Conservation (phyloP, 2,888 invertebrate genomes). For the Drosophila setosimentum region DNA sequence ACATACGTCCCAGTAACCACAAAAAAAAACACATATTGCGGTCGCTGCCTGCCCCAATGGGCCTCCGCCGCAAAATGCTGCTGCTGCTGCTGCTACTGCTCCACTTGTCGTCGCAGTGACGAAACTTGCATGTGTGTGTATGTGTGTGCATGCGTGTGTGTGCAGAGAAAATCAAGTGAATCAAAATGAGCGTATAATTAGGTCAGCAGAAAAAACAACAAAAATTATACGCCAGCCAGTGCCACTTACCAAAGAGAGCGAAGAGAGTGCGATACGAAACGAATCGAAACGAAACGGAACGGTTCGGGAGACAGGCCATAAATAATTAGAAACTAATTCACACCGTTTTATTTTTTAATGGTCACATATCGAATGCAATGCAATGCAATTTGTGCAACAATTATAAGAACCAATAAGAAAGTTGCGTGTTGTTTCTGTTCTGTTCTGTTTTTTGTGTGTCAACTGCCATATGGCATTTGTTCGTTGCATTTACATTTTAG, state of each 20-base stretch:
- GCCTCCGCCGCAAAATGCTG: slow-evolving; percentile 55
- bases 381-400: slow-evolving; percentile 58
- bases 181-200: slow-evolving; percentile 83
- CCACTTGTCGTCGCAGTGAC: slow-evolving; percentile 81
- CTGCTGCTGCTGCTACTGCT: slow-evolving; percentile 60
- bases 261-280: slow-evolving; percentile 43
- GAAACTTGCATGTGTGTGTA: slow-evolving; percentile 59
- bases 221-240: slow-evolving; percentile 67
- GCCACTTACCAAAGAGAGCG: slow-evolving; percentile 79
- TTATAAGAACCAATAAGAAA: slow-evolving; percentile 41
- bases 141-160: slow-evolving; percentile 45
- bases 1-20: slow-evolving; percentile 78
- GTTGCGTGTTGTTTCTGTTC: slow-evolving; percentile 2
- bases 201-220: slow-evolving; percentile 81
- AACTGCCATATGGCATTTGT: slow-evolving; percentile 4
- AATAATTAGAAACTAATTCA: slow-evolving; percentile 72
- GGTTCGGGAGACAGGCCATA: slow-evolving; percentile 34
- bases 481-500: slow-evolving; percentile 4
- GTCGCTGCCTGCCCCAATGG: slow-evolving; percentile 71
- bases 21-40: slow-evolving; percentile 62
- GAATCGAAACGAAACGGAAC: slow-evolving; percentile 38
- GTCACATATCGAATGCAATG: slow-evolving; percentile 58
- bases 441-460: slow-evolving; percentile 1
- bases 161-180: slow-evolving; percentile 81
- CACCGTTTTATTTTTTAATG: slow-evolving; percentile 51